phyloP scores from a whole-genome alignment of 2,113 vertebrate species.

The western clawed frog (Xenopus tropicalis) region UCB_Xtro_10.0 CM004446.2:101917001-101917500 shows the following conservation, averaged over 20 bases:
- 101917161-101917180: constrained; percentile 51
- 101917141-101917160: constrained; percentile 51
- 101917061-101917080: constrained; percentile 44
- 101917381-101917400: constrained; percentile 70
- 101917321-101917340: constrained; percentile 53
- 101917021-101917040: constrained; percentile 25
- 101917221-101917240: constrained; percentile 52
- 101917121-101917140: constrained; percentile 47
- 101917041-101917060: constrained; percentile 38
- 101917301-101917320: constrained; percentile 51
- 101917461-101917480: constrained; percentile 67
- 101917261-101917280: constrained; percentile 52
- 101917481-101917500: constrained; percentile 60
- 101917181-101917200: constrained; percentile 45
- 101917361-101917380: constrained; percentile 53
- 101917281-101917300: constrained; percentile 56
- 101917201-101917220: constrained; percentile 44
- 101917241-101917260: constrained; percentile 43
- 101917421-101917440: constrained; percentile 67
- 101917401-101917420: constrained; percentile 79
- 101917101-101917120: constrained; percentile 40
- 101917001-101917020: constrained; percentile 40
- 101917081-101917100: constrained; percentile 43
- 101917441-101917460: constrained; percentile 73
- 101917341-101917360: constrained; percentile 40